Base-by-base conservation (phyloP, 92 coral and sea anemone species). In the Palythoa heliodiscus region DNA sequence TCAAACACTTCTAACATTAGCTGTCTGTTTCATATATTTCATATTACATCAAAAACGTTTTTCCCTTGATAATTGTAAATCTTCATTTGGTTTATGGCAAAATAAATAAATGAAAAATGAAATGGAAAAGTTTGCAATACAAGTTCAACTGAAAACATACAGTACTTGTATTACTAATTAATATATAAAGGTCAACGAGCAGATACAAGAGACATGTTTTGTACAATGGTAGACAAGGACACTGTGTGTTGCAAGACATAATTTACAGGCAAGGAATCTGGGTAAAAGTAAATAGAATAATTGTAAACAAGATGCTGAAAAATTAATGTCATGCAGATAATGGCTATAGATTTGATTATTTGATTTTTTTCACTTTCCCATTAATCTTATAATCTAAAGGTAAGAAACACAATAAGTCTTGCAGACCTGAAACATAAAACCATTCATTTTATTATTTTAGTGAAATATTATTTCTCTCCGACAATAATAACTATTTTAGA, bases 271-370 rank as follows among this genome's bases (percentile, higher is more conserved):
- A 43, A 43, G 9, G 50, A 43, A 24, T 52, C 47, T 12, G 52
- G 52, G 23, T 15, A 80, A 66, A 80, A 63, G 3, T 5, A 67
- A 39, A 78, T 16, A 25, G 10, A 13, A 47, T 67, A 47, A 40
- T 43, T 43, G 40, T 35, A 23, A 64, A 12, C 43, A 43, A 24
- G 13, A 37, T 22, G 40, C 39, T 13, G 40, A 66, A 43, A 64
- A 66, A 8, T 38, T 39, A 63, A 16, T 67, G 52, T 23, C 20
- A 47, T 64, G 20, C 58, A 80, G 72, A 64, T 69, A 63, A 7
- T 22, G 84, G 24, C 58, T 3, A 64, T 25, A 20, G 35, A 80
- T 63, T 80, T 47, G n/a, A 80, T 63, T 39, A 80, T 10, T 67
- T 43, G 66, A 80, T 16, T 60, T 63, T 25, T 69, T 69, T 25